Percentiles rank a stretch among this genome's conserved stretches.
These are phyloP conservation scores for Sarcophaga peregrina DNA, from an alignment of 1,140 invertebrate species.

Conservation along the genomic window DNA sequence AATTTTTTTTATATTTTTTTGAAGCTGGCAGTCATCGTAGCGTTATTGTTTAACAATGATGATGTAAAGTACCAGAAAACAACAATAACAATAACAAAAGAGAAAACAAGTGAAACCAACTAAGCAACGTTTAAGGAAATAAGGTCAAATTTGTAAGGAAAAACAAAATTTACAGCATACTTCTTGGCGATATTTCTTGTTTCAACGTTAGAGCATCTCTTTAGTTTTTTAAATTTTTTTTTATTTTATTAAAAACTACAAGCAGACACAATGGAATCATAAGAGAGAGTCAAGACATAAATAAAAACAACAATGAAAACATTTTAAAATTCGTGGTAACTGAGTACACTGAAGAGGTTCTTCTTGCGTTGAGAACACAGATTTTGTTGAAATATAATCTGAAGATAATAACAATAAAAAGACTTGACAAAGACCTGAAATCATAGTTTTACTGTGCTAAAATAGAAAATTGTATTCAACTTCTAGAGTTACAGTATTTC, in stretches of 20 bases:
- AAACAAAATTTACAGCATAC: neutral
- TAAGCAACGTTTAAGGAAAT: constrained; percentile 19
- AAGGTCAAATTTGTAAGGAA: neutral
- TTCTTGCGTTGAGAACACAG: neutral
- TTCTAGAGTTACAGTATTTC: too few relatives aligned
- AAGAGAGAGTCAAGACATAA: neutral
- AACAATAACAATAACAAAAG: too few relatives aligned
- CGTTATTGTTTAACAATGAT: neutral
- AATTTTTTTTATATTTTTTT: neutral
- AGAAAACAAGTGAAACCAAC: neutral
- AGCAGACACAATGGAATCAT: constrained; percentile 8
- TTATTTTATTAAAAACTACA: neutral
- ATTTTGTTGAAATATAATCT: neutral
- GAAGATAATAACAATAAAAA: neutral
- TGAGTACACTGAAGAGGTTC: neutral
- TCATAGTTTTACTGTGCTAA: too few relatives aligned
- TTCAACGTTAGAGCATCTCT: too few relatives aligned
- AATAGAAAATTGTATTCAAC: too few relatives aligned
- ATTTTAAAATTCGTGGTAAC: neutral
- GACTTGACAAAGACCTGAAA: too few relatives aligned
- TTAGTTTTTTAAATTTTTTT: too few relatives aligned
- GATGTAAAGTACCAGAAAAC: neutral
- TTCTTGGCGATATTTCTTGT: neutral
- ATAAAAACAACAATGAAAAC: neutral
- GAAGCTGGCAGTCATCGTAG: neutral